A percentile compares a stretch with the other conserved stretches of the same genome.
Conservation (phyloP, 2,888 invertebrate species). For the Lottia scabra region DNA sequence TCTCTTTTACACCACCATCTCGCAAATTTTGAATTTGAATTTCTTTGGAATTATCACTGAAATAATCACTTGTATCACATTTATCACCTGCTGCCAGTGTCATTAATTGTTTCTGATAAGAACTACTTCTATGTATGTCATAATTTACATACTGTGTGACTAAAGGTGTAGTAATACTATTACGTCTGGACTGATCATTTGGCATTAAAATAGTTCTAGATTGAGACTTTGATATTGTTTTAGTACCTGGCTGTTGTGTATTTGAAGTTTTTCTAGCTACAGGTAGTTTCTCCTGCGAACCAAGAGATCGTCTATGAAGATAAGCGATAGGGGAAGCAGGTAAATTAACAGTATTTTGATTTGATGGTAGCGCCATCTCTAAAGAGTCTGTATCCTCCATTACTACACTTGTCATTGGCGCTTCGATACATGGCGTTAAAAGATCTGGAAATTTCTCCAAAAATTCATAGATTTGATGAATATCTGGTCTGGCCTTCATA, state of each 20-base stretch:
- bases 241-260: background rate
- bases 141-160: slow-evolving; percentile 19
- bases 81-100: slow-evolving; percentile 23
- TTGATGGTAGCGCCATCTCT: slow-evolving; percentile 66
- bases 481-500: slow-evolving; percentile 79
- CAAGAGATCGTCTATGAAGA: slow-evolving; percentile 15
- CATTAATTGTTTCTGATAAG: slow-evolving; percentile 24
- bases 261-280: background rate
- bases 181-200: slow-evolving; percentile 17
- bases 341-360: slow-evolving; percentile 44
- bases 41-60: slow-evolving; percentile 58
- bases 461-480: slow-evolving; percentile 84
- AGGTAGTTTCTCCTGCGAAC: slow-evolving; percentile 11
- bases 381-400: slow-evolving; percentile 77
- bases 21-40: background rate
- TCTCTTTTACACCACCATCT: slow-evolving; percentile 12
- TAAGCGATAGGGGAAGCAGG: slow-evolving; percentile 28
- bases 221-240: slow-evolving; percentile 3
- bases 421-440: slow-evolving; percentile 82
- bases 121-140: slow-evolving; percentile 14
- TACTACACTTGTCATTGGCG: slow-evolving; percentile 80
- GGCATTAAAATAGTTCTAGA: slow-evolving; percentile 7
- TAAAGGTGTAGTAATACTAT: slow-evolving; percentile 39
- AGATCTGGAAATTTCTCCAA: slow-evolving; percentile 83
- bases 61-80: slow-evolving; percentile 54